These are phyloP conservation scores for Lutjanus erythropterus DNA, from an alignment of 2,113 vertebrate genomes.

Conservation along the genomic window DNA sequence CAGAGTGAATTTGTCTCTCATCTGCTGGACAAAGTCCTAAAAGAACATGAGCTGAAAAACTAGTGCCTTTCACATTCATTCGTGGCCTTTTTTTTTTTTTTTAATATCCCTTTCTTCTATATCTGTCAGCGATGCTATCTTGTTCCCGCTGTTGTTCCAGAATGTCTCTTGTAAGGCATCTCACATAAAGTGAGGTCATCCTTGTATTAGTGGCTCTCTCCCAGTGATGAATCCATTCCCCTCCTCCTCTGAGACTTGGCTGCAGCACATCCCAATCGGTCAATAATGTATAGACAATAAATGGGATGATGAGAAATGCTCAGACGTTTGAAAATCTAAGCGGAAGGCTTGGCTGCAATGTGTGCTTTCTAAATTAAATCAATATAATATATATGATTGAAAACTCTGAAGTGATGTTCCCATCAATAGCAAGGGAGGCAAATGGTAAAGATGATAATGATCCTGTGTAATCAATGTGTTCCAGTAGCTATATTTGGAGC, in stretches of 20 bases:
- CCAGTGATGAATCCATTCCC: slow-evolving; percentile 33
- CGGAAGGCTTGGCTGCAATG: neutral
- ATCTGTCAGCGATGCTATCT: slow-evolving; percentile 1
- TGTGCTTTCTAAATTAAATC: slow-evolving; percentile 18
- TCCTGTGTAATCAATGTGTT: slow-evolving; percentile 61
- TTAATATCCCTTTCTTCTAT: slow-evolving; percentile 12
- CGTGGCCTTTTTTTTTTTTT: neutral
- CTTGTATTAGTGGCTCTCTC: slow-evolving; percentile 12
- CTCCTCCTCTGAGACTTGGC: slow-evolving; percentile 29
- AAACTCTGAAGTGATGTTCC: slow-evolving; percentile 25
- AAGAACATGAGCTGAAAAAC: neutral
- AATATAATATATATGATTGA: neutral
- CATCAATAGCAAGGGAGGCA: slow-evolving; percentile 12
- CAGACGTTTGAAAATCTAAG: neutral
- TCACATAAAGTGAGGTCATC: slow-evolving; percentile 72
- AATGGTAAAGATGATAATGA: slow-evolving; percentile 52
- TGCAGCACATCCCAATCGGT: slow-evolving; percentile 35
- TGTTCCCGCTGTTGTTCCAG: neutral
- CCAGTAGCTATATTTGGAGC: slow-evolving; percentile 54
- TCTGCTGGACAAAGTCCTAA: neutral
- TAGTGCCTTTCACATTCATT: neutral
- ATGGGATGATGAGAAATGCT: slow-evolving; percentile 10
- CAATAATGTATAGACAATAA: slow-evolving; percentile 37
- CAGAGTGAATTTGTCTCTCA: slow-evolving; percentile 14
- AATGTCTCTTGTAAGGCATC: slow-evolving; percentile 50